A percentile compares a stretch with the other conserved stretches of the same genome.
Conservation (phyloP, 2,888 invertebrate genomes). For the Ennomos erosarius region DNA sequence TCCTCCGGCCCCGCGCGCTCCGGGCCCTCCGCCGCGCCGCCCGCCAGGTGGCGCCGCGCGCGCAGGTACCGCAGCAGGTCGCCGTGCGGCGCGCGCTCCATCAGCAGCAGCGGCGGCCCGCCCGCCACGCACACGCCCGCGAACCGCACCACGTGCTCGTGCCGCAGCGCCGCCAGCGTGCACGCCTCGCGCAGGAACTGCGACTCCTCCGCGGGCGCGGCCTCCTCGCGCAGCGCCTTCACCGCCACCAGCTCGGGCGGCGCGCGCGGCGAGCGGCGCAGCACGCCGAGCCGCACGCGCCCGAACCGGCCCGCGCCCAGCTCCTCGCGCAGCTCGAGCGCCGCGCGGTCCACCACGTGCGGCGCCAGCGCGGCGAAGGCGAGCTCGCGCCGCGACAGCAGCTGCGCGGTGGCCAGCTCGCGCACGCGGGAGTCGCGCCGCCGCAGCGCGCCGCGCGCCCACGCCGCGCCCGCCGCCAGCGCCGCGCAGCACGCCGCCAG, state of each 20-base stretch:
- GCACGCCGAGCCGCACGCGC: slow-evolving; percentile 57
- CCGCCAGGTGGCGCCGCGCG: slow-evolving; percentile 89
- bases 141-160: slow-evolving; percentile 93
- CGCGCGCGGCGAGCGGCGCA: slow-evolving; percentile 47
- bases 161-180: slow-evolving; percentile 93
- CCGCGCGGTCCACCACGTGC: slow-evolving; percentile 21
- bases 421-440: slow-evolving; percentile 57
- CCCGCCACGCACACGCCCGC: slow-evolving; percentile 92
- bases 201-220: slow-evolving; percentile 91
- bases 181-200: slow-evolving; percentile 92
- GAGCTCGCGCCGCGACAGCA: slow-evolving; percentile 35
- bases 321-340: slow-evolving; percentile 51
- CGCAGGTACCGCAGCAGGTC: slow-evolving; percentile 93
- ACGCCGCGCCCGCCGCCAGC: slow-evolving; percentile 39
- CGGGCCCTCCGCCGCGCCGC: slow-evolving; percentile 74
- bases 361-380: slow-evolving; percentile 42
- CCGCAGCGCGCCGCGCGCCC: slow-evolving; percentile 62
- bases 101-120: slow-evolving; percentile 92
- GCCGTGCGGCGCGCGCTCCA: slow-evolving; percentile 96
- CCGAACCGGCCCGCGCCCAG: slow-evolving; percentile 67
- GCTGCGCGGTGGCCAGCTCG: slow-evolving; percentile 66
- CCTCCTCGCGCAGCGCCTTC: slow-evolving; percentile 92
- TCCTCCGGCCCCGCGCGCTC: slow-evolving; percentile 87
- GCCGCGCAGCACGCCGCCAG: slow-evolving; percentile 9
- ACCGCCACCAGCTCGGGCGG: slow-evolving; percentile 87